phyloP scores from a whole-genome alignment of 2,888 invertebrate species.

The Acleris holmiana region DNA sequence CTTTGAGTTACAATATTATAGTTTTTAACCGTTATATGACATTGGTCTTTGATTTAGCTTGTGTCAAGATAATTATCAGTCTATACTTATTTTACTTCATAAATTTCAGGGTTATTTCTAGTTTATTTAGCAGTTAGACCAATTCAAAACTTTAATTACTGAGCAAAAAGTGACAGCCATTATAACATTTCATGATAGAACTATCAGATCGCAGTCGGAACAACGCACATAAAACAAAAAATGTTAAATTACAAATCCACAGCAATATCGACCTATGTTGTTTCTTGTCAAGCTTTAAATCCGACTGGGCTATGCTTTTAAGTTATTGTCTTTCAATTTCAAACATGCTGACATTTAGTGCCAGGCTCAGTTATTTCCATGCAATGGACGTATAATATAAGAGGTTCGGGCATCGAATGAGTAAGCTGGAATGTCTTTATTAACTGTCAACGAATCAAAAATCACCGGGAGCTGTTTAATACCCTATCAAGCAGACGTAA shows the following conservation, averaged over 20 bases:
- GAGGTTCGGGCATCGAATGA: too few species aligned
- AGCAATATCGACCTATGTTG: too few species aligned
- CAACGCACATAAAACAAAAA: conserved; percentile 41
- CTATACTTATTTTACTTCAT: conserved; percentile 34
- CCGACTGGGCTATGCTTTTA: too few species aligned
- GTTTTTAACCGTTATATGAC: too few species aligned
- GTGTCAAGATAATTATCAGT: conserved; percentile 40
- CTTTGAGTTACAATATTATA: too few species aligned
- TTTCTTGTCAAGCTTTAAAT: too few species aligned
- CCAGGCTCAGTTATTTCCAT: too few species aligned
- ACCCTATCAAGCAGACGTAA: conserved; percentile 82
- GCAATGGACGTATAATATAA: conserved; percentile 42
- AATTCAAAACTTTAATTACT: conserved; percentile 32
- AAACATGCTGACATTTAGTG: too few species aligned
- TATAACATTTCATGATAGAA: conserved; percentile 64
- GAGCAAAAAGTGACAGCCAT: conserved; percentile 50
- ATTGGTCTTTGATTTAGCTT: conserved; percentile 8
- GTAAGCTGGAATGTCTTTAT: conserved; percentile 79
- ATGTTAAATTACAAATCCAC: too few species aligned
- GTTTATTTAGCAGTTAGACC: conserved; percentile 13
- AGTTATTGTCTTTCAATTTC: too few species aligned
- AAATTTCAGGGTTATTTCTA: conserved; percentile 2
- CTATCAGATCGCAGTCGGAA: conserved; percentile 67
- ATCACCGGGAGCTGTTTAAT: conserved; percentile 76
- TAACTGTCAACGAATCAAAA: conserved; percentile 81